Percentiles rank a stretch among this genome's conserved stretches.
phyloP scores from a whole-genome alignment of 2,888 invertebrate genomes.

The Argyresthia goedartella region DNA sequence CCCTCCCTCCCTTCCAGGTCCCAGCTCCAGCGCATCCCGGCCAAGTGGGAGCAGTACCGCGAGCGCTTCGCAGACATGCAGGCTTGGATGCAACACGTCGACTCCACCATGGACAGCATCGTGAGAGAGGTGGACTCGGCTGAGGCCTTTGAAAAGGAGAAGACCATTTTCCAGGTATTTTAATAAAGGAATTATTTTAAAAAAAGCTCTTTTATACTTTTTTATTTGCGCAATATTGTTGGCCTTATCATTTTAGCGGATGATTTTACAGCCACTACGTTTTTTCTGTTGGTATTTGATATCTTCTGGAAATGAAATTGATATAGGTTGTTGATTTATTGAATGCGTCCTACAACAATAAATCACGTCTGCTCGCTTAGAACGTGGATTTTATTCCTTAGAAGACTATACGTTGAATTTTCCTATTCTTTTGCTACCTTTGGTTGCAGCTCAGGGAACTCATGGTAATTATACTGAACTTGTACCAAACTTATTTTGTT shows the following conservation, averaged over 20 bases:
- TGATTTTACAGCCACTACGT: no score
- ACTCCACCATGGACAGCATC: constrained; percentile 84
- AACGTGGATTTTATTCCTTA: not conserved
- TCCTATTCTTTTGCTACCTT: constrained; percentile 23
- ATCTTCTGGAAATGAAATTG: no score
- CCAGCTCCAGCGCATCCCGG: constrained; percentile 87
- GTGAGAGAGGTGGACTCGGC: constrained; percentile 86
- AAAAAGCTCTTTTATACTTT: not conserved
- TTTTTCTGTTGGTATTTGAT: no score
- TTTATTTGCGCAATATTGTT: no score
- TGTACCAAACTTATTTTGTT: no score
- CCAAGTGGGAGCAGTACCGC: constrained; percentile 91
- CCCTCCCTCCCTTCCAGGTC: constrained; percentile 23
- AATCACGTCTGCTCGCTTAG: no score
- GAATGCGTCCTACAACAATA: no score
- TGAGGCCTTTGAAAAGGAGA: constrained; percentile 92
- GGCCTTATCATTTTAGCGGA: no score
- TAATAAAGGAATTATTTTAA: not conserved
- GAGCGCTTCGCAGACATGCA: constrained; percentile 85
- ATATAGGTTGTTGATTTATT: no score
- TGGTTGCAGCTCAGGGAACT: constrained; percentile 54
- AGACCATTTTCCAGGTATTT: constrained; percentile 89
- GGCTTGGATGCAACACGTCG: constrained; percentile 92
- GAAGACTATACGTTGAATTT: not conserved
- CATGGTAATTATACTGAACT: constrained; percentile 50